phyloP scores from a whole-genome alignment of 2,888 invertebrate species.

The Coecobrya sp. region DNA sequence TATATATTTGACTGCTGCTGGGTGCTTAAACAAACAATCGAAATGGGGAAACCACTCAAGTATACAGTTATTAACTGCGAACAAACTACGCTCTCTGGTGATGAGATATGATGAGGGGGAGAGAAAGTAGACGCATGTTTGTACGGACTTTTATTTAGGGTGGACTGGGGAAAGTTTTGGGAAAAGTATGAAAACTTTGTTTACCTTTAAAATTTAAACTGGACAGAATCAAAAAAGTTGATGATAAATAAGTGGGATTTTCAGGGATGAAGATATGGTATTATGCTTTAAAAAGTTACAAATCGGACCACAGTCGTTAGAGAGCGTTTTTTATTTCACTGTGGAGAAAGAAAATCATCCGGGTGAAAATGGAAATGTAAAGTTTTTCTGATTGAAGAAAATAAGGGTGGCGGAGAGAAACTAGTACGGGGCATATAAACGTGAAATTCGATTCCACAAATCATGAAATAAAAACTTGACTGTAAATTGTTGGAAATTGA shows the following conservation, averaged over 20 bases:
- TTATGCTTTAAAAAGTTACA: background rate
- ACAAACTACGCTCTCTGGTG: too few species aligned
- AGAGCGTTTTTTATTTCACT: too few species aligned
- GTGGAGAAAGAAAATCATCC: background rate
- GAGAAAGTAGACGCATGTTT: background rate
- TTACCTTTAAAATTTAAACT: constrained; percentile 29
- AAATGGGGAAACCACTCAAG: constrained; percentile 9
- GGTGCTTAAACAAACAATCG: constrained; percentile 12
- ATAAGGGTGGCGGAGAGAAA: background rate
- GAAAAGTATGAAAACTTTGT: background rate
- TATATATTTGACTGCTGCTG: too few species aligned
- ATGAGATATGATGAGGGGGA: background rate
- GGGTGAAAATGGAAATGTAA: background rate
- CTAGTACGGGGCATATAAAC: background rate
- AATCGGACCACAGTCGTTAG: background rate
- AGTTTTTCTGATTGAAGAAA: constrained; percentile 32
- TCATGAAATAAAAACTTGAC: background rate
- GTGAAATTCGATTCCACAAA: constrained; percentile 8
- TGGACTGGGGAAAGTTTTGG: background rate
- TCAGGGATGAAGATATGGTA: background rate
- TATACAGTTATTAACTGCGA: background rate
- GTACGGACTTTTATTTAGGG: background rate
- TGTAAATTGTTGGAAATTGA: background rate
- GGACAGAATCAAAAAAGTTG: background rate
- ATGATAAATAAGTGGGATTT: background rate